Evolutionary conservation across 2,888 invertebrate species (phyloP), one percentile per base, ranked within the genome.

Genomic region (Rhingia campestris): DNA sequence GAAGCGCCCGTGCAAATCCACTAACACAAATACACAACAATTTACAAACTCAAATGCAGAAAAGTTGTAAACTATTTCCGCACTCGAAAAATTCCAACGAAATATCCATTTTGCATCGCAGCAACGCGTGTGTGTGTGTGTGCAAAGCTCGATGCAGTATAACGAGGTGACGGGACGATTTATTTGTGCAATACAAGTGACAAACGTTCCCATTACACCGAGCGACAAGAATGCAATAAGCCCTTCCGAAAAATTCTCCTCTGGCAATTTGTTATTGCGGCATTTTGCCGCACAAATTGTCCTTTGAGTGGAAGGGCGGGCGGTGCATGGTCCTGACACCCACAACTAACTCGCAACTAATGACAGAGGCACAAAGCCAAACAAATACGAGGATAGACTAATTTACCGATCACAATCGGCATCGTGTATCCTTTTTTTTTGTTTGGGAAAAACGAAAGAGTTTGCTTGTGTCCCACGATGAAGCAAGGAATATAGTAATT

Each of bases 31-130:
- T 59, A 33, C 54, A 66, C 56, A 67, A 49, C 79, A 82, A 82
- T 82, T 82, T 74, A 79, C 58, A 49, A 74, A 79, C 82, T 74
- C 73, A 79, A 82, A 82, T 82, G 73, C 79, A 82, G 73, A 82
- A 82, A 73, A 82, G 70, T 82, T 82, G 77, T 82, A 82, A 82
- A 74, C 79, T 74, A 79, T 82, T 82, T 79, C 82, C 73, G 73
- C 82, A 79, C 73, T 56, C 67, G 73, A 69, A 82, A 79, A 82
- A 74, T 79, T 74, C 79, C 82, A 53, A 66, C 43, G 61, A 12
- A 35, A 61, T 61, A 63, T 35, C 56, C 56, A 63, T 80, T 80
- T 80, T 51, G 54, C n/a, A 61, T 80, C 61, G 14, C 10, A 6
- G 53, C 7, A 32, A 10, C 35, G 6, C 30, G 39, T 30, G 22